Conservation (phyloP, 2,888 invertebrate species). For the Coleophora flavipennella region DNA sequence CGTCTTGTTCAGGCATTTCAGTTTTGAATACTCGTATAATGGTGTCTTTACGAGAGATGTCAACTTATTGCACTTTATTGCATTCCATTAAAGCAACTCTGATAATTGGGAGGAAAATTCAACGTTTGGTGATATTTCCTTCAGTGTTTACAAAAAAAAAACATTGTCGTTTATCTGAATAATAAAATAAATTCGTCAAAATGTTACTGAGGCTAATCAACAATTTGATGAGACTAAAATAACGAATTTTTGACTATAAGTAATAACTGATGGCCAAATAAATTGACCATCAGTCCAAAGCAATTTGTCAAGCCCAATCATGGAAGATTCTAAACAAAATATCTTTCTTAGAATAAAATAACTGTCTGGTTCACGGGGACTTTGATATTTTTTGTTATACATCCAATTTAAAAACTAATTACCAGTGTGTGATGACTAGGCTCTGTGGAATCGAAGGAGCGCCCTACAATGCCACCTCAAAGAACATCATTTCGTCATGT, state of each 20-base stretch:
- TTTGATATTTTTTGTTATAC: slow-evolving; percentile 51
- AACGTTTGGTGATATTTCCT: too few species aligned
- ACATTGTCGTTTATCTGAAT: too few species aligned
- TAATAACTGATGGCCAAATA: slow-evolving; percentile 42
- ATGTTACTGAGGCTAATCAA: not conserved
- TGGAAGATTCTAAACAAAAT: slow-evolving; percentile 42
- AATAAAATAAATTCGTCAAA: not conserved
- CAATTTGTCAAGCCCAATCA: slow-evolving; percentile 68
- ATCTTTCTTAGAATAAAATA: slow-evolving; percentile 52
- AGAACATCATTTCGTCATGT: slow-evolving; percentile 65
- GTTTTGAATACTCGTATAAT: slow-evolving; percentile 51
- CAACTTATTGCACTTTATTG: slow-evolving; percentile 14
- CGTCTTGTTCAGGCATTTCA: slow-evolving; percentile 5
- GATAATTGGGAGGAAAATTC: too few species aligned
- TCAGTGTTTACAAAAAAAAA: too few species aligned
- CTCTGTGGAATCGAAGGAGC: slow-evolving; percentile 44
- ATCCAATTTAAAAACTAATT: slow-evolving; percentile 72
- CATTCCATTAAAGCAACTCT: too few species aligned
- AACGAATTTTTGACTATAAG: slow-evolving; percentile 12
- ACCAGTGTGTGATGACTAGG: slow-evolving; percentile 57
- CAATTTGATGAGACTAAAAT: slow-evolving; percentile 2
- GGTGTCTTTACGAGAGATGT: slow-evolving; percentile 34
- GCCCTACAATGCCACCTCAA: slow-evolving; percentile 50
- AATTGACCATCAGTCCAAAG: slow-evolving; percentile 39
- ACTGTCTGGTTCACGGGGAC: slow-evolving; percentile 46